Conservation (phyloP, 2,888 invertebrate species). For the Mesorhabditis sp. region DNA sequence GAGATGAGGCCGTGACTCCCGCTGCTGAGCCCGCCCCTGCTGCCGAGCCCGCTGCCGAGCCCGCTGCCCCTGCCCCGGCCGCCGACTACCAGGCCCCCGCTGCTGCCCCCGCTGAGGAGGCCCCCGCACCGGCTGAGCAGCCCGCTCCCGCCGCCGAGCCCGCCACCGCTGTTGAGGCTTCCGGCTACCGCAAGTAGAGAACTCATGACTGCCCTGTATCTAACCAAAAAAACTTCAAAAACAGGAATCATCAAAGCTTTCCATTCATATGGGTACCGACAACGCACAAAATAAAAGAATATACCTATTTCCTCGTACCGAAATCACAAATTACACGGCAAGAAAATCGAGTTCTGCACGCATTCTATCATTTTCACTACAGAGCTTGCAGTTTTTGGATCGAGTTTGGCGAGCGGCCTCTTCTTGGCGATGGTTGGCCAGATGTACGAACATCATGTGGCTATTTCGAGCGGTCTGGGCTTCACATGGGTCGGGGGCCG, state of each 20-base stretch:
- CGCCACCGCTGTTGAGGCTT: not conserved
- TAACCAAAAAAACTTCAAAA: not conserved
- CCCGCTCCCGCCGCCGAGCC: not conserved
- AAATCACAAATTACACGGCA: too few species aligned
- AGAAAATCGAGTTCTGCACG: too few species aligned
- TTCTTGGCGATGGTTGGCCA: too few species aligned
- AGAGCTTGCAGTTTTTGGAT: too few species aligned
- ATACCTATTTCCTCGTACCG: too few species aligned
- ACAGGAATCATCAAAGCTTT: not conserved
- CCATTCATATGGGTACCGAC: not conserved
- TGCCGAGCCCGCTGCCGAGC: not conserved
- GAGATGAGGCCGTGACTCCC: conserved; percentile 29
- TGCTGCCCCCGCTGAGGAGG: not conserved
- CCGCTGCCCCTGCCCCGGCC: not conserved
- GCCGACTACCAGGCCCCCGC: not conserved
- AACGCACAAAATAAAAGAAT: too few species aligned
- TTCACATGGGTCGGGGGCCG: too few species aligned
- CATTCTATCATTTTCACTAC: too few species aligned
- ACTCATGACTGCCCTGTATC: not conserved
- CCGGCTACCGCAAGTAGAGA: not conserved
- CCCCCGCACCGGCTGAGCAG: not conserved
- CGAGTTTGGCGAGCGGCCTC: too few species aligned
- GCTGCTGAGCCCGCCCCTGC: conserved; percentile 12
- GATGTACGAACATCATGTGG: too few species aligned
- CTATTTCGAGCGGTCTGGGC: too few species aligned